These are phyloP conservation scores for Artibeus lituratus DNA, from an alignment of 2,797 vertebrate genomes.

Conservation along the genomic window DNA sequence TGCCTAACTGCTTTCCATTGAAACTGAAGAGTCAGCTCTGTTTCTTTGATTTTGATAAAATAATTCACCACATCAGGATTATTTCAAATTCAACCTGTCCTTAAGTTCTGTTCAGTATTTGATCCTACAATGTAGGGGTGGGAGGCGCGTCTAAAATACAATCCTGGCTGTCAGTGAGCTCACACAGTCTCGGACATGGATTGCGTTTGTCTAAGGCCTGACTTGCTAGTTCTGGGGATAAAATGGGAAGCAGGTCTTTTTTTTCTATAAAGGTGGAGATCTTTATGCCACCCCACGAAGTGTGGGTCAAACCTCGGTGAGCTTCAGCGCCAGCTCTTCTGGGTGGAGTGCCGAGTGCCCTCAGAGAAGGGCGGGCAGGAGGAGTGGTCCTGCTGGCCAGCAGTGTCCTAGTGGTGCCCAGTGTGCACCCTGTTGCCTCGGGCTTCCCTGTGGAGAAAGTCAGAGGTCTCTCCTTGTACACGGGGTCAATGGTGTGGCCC, in stretches of 20 bases:
- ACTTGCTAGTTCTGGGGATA: not conserved
- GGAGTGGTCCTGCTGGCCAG: not conserved
- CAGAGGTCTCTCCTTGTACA: not conserved
- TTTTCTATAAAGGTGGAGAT: not conserved
- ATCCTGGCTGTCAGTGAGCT: not conserved
- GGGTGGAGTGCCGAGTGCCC: not conserved
- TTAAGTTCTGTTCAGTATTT: not conserved
- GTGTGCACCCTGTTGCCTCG: not conserved
- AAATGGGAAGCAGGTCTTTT: not conserved
- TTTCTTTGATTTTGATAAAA: not conserved
- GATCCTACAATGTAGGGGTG: not conserved
- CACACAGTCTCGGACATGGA: too few species aligned
- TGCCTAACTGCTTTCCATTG: not conserved
- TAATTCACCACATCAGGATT: not conserved
- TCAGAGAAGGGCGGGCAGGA: not conserved
- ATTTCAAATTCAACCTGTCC: not conserved
- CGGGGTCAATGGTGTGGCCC: not conserved
- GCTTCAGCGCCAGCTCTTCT: not conserved
- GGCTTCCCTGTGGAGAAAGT: not conserved
- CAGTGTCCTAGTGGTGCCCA: too few species aligned
- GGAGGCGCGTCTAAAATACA: not conserved
- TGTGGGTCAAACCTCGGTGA: not conserved
- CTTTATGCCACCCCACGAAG: not conserved
- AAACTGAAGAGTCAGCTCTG: not conserved
- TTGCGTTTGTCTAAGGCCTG: not conserved